phyloP scores from a whole-genome alignment of 2,113 vertebrate genomes.

The Fregata magnificens region DNA sequence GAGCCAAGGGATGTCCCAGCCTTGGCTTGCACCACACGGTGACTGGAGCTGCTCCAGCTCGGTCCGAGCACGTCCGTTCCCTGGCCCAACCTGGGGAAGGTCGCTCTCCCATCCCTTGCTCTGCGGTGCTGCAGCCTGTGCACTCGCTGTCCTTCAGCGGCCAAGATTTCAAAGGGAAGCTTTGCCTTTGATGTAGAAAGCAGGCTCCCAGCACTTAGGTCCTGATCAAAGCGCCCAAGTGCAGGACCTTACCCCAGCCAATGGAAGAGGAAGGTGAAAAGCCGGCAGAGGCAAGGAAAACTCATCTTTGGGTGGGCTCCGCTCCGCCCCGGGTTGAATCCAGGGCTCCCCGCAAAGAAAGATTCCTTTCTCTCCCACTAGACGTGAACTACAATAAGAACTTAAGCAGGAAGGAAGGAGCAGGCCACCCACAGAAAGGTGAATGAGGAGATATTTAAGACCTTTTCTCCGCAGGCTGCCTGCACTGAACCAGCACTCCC shows the following conservation, averaged over 20 bases:
- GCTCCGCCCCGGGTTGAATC: accelerated
- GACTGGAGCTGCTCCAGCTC: neutral
- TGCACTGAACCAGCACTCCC: neutral
- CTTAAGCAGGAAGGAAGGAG: neutral
- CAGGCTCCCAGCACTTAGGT: neutral
- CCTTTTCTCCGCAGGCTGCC: neutral
- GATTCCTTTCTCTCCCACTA: neutral
- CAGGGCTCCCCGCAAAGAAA: neutral
- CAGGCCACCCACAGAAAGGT: neutral
- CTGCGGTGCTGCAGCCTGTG: accelerated
- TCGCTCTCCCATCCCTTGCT: accelerated
- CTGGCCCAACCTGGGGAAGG: neutral
- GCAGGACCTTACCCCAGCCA: neutral
- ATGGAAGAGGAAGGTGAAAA: neutral
- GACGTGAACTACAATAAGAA: neutral
- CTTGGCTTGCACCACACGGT: accelerated
- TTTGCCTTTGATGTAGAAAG: neutral
- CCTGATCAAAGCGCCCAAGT: neutral
- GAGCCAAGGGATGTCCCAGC: neutral
- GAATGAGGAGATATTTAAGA: neutral
- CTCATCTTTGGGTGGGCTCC: neutral
- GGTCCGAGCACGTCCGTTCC: neutral
- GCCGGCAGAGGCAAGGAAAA: neutral
- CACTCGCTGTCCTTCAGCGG: accelerated
- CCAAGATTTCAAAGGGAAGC: neutral